phyloP scores from a whole-genome alignment of 1,140 invertebrate species.

The Lepidurus arcticus region DNA sequence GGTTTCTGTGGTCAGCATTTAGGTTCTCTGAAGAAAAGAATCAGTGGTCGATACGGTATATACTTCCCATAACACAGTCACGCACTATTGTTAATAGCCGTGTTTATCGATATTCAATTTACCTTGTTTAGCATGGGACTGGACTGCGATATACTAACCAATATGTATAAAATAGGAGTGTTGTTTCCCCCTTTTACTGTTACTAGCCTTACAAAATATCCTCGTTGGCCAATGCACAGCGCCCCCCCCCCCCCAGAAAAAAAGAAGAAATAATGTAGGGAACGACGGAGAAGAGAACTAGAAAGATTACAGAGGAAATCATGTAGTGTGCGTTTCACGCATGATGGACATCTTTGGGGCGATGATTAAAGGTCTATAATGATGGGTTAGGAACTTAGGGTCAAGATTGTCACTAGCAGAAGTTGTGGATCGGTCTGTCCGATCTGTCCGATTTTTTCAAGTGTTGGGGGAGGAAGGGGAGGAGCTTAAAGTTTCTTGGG shows the following conservation, averaged over 20 bases:
- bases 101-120: conserved; percentile 16
- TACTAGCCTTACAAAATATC: too few species aligned
- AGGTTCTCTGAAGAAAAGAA: background rate
- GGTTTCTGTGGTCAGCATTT: background rate
- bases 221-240: too few species aligned
- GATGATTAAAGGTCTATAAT: background rate
- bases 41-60: background rate
- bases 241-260: too few species aligned
- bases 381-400: background rate
- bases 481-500: too few species aligned
- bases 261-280: too few species aligned
- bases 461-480: background rate
- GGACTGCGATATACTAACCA: background rate
- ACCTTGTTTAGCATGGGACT: background rate
- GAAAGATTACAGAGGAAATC: too few species aligned
- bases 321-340: too few species aligned
- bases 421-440: background rate
- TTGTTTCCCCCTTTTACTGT: too few species aligned
- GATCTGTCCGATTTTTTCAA: background rate
- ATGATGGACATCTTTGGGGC: background rate
- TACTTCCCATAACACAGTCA: background rate
- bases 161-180: background rate
- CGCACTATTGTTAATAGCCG: conserved; percentile 2
- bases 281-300: too few species aligned
- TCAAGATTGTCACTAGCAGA: conserved; percentile 3